Conservation (phyloP, 1,140 invertebrate genomes). For the Lasioglossum albipes region DNA sequence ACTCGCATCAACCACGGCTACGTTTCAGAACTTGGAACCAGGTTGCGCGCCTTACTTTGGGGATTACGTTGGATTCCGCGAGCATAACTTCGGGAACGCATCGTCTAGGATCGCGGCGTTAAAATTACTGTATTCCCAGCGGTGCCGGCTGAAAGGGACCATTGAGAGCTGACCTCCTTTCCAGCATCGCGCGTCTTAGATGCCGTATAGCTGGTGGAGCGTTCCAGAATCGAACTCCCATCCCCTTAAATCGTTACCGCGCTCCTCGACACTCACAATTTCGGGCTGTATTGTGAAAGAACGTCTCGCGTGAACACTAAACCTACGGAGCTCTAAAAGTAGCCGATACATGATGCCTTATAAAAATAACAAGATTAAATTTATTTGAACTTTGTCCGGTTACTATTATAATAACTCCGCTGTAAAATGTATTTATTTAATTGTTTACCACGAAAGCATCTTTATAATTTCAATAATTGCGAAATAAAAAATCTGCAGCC, state of each 20-base stretch:
- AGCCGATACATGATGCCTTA: too few relatives aligned
- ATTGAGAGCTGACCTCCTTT: slow-evolving; percentile 36
- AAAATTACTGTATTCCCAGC: slow-evolving; percentile 16
- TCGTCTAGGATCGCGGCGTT: slow-evolving; percentile 3
- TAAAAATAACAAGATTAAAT: too few relatives aligned
- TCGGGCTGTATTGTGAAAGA: too few relatives aligned
- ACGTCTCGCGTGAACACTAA: too few relatives aligned
- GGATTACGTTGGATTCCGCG: neutral
- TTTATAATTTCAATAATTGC: too few relatives aligned
- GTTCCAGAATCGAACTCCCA: slow-evolving; percentile 9
- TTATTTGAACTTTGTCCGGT: too few relatives aligned
- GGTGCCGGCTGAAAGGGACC: slow-evolving; percentile 9
- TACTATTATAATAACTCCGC: too few relatives aligned
- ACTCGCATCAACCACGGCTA: neutral
- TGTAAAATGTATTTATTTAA: too few relatives aligned
- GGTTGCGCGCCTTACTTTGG: neutral
- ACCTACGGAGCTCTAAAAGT: too few relatives aligned
- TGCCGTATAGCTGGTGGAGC: neutral
- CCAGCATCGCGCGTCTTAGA: slow-evolving; percentile 8
- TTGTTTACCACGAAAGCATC: too few relatives aligned
- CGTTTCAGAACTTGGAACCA: neutral
- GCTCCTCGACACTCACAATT: neutral
- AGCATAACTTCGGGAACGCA: neutral
- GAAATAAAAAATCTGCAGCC: too few relatives aligned
- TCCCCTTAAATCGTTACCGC: neutral